phyloP scores from a whole-genome alignment of 2,113 vertebrate genomes.

The Vombatus ursinus region DNA sequence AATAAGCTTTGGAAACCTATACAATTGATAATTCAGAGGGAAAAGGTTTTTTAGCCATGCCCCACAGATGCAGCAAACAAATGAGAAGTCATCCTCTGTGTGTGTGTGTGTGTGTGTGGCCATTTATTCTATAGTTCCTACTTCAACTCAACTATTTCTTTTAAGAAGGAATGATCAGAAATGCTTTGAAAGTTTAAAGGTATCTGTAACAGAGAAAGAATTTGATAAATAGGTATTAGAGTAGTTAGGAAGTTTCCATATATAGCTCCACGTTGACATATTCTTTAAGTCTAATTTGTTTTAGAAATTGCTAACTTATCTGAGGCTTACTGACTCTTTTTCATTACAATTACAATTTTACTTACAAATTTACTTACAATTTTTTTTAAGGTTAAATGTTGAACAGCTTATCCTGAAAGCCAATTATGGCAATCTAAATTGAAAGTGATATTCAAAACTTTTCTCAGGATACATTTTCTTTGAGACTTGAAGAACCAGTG shows the following conservation, averaged over 20 bases:
- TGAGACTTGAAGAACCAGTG: neutral
- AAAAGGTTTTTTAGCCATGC: neutral
- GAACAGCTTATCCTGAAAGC: neutral
- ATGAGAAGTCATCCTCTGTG: neutral
- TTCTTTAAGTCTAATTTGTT: neutral
- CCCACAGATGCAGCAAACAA: neutral
- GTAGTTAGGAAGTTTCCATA: neutral
- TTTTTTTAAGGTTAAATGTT: neutral
- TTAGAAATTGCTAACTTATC: neutral
- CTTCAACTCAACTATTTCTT: neutral
- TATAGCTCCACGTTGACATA: neutral
- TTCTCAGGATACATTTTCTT: neutral
- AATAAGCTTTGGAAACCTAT: neutral
- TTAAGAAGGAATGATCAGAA: neutral
- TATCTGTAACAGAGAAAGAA: neutral
- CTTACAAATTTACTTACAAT: neutral
- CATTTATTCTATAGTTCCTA: neutral
- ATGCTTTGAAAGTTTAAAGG: neutral
- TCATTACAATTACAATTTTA: too few species aligned
- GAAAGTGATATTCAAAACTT: neutral
- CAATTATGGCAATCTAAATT: neutral
- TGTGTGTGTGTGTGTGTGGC: neutral
- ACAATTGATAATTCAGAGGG: neutral
- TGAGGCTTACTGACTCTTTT: neutral
- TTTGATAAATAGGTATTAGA: neutral